phyloP scores from a whole-genome alignment of 2,113 vertebrate genomes.

The Sinocyclocheilus anshuiensis region DNA sequence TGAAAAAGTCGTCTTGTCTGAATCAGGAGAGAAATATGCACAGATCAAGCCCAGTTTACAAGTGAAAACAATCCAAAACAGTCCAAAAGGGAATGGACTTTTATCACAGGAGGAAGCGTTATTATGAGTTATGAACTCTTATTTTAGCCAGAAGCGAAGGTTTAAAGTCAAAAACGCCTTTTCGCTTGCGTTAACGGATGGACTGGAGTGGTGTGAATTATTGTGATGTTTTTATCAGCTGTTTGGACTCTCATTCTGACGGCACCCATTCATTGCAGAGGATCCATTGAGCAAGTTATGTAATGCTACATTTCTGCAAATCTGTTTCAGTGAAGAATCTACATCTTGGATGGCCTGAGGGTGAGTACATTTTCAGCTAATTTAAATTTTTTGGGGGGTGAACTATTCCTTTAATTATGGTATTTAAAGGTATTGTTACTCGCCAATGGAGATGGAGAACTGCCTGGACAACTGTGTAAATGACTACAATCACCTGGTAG shows the following conservation, averaged over 20 bases:
- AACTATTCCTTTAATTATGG: background rate
- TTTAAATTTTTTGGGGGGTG: background rate
- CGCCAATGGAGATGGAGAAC: background rate
- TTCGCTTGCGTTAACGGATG: background rate
- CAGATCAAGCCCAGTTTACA: too few relatives aligned
- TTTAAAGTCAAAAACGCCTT: background rate
- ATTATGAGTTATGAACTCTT: too few relatives aligned
- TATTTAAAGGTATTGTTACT: background rate
- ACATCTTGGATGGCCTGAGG: too few relatives aligned
- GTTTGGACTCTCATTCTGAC: background rate
- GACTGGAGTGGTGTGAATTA: background rate
- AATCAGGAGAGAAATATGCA: too few relatives aligned
- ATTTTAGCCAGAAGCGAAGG: background rate
- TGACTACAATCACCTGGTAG: conserved; percentile 82
- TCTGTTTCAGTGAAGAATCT: too few relatives aligned
- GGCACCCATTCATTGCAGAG: background rate
- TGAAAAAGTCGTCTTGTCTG: too few relatives aligned
- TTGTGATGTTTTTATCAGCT: background rate
- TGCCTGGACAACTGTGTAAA: background rate
- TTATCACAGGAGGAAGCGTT: too few relatives aligned
- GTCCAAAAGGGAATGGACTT: background rate
- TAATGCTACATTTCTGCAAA: background rate
- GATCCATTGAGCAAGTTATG: background rate
- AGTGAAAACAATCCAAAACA: too few relatives aligned
- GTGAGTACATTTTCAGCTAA: background rate